Evolutionary conservation across 53 echinoderm and acorn worm species (phyloP).

Genomic region (Mesocentrotus franciscanus): DNA sequence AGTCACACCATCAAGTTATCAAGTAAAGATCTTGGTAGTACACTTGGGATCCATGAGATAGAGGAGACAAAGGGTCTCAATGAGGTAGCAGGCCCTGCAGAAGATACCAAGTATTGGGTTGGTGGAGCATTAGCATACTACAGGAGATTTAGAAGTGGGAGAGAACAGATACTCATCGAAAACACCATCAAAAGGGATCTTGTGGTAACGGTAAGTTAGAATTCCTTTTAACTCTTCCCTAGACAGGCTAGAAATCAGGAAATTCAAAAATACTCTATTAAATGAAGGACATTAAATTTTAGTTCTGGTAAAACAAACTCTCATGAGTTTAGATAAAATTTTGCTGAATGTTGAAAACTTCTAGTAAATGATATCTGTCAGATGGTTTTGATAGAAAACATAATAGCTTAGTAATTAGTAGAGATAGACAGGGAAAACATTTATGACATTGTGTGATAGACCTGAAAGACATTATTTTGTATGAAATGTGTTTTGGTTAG

Average conservation of each 20-base stretch:
- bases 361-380: background rate
- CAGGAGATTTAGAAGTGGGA: slow-evolving; percentile 73
- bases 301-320: background rate
- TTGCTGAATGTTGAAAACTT: background rate
- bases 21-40: slow-evolving; percentile 72
- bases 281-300: background rate
- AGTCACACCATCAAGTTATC: slow-evolving; percentile 75
- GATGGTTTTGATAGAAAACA: background rate
- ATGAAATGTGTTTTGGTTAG: too few relatives aligned
- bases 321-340: background rate
- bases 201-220: slow-evolving; percentile 73
- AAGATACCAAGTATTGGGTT: slow-evolving; percentile 61
- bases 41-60: slow-evolving; percentile 69
- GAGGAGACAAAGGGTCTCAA: slow-evolving; percentile 60
- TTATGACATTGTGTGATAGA: too few relatives aligned
- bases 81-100: slow-evolving; percentile 46
- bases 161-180: slow-evolving; percentile 75
- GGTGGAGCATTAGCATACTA: slow-evolving; percentile 64
- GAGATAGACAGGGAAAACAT: too few relatives aligned
- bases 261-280: background rate
- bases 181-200: slow-evolving; percentile 66
- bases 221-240: background rate
- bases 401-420: background rate
- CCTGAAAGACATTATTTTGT: too few relatives aligned
- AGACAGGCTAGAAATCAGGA: background rate